Evolutionary conservation across 1,140 invertebrate genomes (phyloP).

Genomic region (Samia ricini): DNA sequence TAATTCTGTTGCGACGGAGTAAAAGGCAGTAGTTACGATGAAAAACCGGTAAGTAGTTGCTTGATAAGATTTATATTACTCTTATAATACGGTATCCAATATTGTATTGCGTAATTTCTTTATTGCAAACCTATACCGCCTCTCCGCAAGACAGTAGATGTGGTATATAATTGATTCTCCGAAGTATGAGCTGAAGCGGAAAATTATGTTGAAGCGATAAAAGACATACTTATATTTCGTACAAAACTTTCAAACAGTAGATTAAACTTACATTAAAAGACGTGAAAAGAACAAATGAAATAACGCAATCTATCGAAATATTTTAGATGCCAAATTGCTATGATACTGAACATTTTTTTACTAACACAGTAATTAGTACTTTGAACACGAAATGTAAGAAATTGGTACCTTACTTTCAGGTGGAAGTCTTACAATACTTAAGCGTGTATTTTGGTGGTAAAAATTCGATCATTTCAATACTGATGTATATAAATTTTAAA

Average conservation of each 20-base stretch:
- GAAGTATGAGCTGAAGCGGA: not conserved
- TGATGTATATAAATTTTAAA: too few species aligned
- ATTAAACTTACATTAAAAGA: not conserved
- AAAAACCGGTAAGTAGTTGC: not conserved
- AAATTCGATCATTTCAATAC: too few species aligned
- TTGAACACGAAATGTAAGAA: too few species aligned
- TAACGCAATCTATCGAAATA: too few species aligned
- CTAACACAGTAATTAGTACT: too few species aligned
- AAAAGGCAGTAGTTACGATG: not conserved
- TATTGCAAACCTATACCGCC: not conserved
- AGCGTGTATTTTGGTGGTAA: too few species aligned
- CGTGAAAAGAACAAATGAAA: too few species aligned
- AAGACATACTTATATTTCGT: not conserved
- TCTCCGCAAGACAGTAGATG: not conserved
- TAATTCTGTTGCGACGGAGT: not conserved
- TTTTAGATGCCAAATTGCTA: too few species aligned
- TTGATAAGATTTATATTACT: not conserved
- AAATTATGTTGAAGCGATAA: not conserved
- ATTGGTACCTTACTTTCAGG: too few species aligned
- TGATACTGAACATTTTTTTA: too few species aligned
- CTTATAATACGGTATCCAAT: not conserved
- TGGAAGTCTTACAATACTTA: too few species aligned
- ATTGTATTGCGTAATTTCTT: not conserved
- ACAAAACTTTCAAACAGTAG: not conserved
- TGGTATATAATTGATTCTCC: not conserved